Evolutionary conservation across 2,888 invertebrate genomes (phyloP), one percentile per base, ranked within the genome.

Genomic region (Athalia rosae): DNA sequence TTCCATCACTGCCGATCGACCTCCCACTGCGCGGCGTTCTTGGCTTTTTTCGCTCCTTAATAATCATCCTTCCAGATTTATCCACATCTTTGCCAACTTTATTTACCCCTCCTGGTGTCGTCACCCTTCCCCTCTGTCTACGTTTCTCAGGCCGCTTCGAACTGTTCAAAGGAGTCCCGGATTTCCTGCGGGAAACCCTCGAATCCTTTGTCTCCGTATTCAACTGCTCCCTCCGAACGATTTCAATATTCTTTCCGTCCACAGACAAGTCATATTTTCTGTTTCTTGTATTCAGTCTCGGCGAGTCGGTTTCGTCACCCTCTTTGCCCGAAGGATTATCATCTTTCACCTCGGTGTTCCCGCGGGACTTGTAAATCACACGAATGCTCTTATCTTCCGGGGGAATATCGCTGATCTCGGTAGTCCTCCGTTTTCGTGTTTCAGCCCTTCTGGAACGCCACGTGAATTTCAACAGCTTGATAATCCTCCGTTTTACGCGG

Each of bases 241-340:
- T 58, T 7, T 71, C 58, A 41, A 71, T 45, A 45, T 71, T 45
- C 47, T 41, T 71, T 58, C 69, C 69, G 41, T 71, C 45, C 4
- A 71, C 8, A 13, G 56, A 45, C 7, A 71, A 58, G 58, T 71
- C 69, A 56, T 71, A 71, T 58, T 71, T 71, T 58, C 43, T 43
- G 7, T 71, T 58, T 8, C 58, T 71, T 56, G 15, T 58, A 48
- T 13, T 13, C 41, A 43, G 5, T 45, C 28, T 8, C 56, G 4
- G 11, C n/a, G 58, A 58, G 48, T 50, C 71, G 7, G 4, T 41
- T n/a, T 45, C 43, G 13, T 8, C 15, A 56, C 71, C 13, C 0
- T 13, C 56, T 45, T n/a, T 45, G 28, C 45, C 56, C 58, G 3
- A 15, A 58, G 58, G 8, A 13, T 56, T 15, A 15, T 43, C 58